These are phyloP conservation scores for Syrrhaptes paradoxus DNA, from an alignment of 2,113 vertebrate genomes.

Conservation along the genomic window DNA sequence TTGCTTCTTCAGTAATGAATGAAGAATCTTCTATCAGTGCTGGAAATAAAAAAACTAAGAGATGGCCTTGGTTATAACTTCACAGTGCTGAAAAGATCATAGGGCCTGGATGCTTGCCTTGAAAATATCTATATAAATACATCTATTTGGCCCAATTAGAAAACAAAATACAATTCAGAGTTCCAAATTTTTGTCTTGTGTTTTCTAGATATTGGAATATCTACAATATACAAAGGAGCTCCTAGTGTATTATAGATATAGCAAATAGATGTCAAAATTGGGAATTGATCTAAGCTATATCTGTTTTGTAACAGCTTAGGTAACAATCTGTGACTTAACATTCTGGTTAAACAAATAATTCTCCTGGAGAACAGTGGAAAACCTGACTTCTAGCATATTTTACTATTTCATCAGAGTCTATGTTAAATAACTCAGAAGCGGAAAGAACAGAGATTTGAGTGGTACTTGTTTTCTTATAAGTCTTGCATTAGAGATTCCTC, in stretches of 20 bases:
- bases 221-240: neutral
- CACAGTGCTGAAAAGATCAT: neutral
- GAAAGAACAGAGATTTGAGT: conserved; percentile 19
- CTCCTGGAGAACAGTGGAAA: conserved; percentile 53
- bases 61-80: neutral
- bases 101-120: neutral
- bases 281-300: neutral
- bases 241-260: neutral
- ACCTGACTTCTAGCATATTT: conserved; percentile 48
- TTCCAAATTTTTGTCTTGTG: neutral
- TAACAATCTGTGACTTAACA: conserved; percentile 67
- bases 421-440: neutral
- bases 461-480: neutral
- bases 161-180: neutral
- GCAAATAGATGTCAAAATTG: neutral
- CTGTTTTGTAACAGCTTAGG: conserved; percentile 50
- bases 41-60: neutral
- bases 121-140: neutral
- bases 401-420: conserved; percentile 33
- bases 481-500: neutral
- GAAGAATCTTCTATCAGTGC: neutral
- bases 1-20: neutral
- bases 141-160: neutral
- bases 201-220: neutral
- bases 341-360: conserved; percentile 59